Base-by-base conservation (phyloP, 2,113 vertebrate species). In the Capreolus pygargus region DNA sequence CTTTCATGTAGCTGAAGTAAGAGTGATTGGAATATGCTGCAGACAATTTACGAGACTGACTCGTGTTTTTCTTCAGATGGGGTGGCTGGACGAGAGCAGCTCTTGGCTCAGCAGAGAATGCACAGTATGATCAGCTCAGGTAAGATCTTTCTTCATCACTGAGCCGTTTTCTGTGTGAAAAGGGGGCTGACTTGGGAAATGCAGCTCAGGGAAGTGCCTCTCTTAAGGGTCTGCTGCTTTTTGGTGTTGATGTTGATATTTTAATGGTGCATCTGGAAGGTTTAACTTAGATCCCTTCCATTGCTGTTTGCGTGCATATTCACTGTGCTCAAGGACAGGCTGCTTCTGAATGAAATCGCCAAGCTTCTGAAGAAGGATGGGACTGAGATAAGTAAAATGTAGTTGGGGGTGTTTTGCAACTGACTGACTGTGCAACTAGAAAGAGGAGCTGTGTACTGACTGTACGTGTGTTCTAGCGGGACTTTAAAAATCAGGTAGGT, bases 41-140 rank as follows among this genome's bases (percentile, higher is more conserved):
- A 99, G 99, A 99, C 99, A 98, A 99, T 99, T 99, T 99, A 99
- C 98, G 99, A 99, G 99, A 99, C 99, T 98, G 99, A 99, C 99
- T 99, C 99, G 98, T 99, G 99, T 99, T 99, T 99, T 99, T 99
- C 99, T 98, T 99, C 99, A 99, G 99, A 99, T 99, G 98, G 99
- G 98, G 99, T 99, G 99, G 99, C 99, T 98, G 99, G 99, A 99
- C 99, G 99, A 95, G 99, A 99, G 98, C 99, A 99, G 99, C 99
- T 99, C 98, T 98, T 99, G 99, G 98, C 98, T 99, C 99, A 99
- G 98, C 99, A 99, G 98, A 99, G 99, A 99, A 99, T 99, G 99
- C 99, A 99, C 99, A 99, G 99, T 98, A 99, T 99, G 99, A 99
- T 99, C 99, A 99, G 98, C 99, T 99, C 99, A 99, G 99, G 99